phyloP scores from a whole-genome alignment of 2,888 invertebrate species.

The Anoplius nigerrimus region DNA sequence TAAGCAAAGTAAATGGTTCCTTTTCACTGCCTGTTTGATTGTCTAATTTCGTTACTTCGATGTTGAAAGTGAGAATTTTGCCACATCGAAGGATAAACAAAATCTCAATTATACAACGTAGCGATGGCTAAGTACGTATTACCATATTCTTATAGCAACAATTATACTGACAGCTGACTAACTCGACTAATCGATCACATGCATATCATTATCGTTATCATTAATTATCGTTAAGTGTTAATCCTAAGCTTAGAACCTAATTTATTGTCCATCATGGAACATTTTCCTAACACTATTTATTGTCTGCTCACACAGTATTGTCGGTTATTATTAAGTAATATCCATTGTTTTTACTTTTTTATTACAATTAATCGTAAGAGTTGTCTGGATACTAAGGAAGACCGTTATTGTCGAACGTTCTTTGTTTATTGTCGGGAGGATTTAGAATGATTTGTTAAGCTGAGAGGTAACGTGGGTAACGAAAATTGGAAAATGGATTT shows the following conservation, averaged over 20 bases:
- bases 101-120: too few relatives aligned
- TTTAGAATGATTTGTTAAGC: too few relatives aligned
- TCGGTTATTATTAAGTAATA: slow-evolving; percentile 66
- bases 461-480: too few relatives aligned
- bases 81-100: too few relatives aligned
- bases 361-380: slow-evolving; percentile 58
- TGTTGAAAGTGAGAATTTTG: background rate
- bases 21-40: too few relatives aligned
- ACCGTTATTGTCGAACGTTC: slow-evolving; percentile 35
- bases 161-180: slow-evolving; percentile 14
- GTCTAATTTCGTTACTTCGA: background rate
- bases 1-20: too few relatives aligned
- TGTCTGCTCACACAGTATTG: slow-evolving; percentile 75
- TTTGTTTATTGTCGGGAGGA: too few relatives aligned
- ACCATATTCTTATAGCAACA: slow-evolving; percentile 3
- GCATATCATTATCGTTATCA: slow-evolving; percentile 35
- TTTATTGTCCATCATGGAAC: slow-evolving; percentile 72
- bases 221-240: slow-evolving; percentile 21
- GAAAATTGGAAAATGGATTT: too few relatives aligned
- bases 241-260: slow-evolving; percentile 52
- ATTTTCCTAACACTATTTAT: slow-evolving; percentile 71
- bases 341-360: slow-evolving; percentile 45
- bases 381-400: slow-evolving; percentile 74
- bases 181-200: slow-evolving; percentile 40
- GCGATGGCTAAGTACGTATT: too few relatives aligned